A percentile compares a stretch with the other conserved stretches of the same genome.
These are phyloP conservation scores for Rhynchomys soricoides DNA, from an alignment of 2,113 vertebrate genomes.

Conservation along the genomic window DNA sequence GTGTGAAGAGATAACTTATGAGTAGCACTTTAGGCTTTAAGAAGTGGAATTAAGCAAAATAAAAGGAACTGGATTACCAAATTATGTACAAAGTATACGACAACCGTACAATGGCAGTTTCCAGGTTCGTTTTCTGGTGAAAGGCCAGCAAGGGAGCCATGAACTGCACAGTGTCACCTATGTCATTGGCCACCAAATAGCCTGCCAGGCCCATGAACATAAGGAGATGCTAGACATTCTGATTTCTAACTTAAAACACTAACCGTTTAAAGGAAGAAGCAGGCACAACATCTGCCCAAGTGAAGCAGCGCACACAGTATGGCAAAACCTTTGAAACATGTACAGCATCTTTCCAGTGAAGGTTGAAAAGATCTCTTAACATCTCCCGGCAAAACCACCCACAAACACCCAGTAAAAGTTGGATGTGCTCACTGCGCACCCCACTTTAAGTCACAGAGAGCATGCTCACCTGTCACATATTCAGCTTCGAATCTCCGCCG, in stretches of 20 bases:
- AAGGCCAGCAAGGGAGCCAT: background rate
- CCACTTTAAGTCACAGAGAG: background rate
- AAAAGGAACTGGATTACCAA: conserved; percentile 38
- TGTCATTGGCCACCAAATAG: conserved; percentile 17
- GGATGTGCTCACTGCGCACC: background rate
- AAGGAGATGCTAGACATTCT: background rate
- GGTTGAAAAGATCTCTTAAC: background rate
- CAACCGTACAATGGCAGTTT: conserved; percentile 6
- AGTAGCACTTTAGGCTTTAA: background rate
- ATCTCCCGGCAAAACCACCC: background rate
- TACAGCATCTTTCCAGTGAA: background rate
- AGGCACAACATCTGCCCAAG: background rate
- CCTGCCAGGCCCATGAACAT: conserved; percentile 36
- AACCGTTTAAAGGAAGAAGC: background rate
- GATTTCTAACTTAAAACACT: conserved; percentile 54
- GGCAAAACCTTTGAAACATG: background rate
- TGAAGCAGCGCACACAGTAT: background rate
- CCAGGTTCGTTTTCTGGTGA: conserved; percentile 38
- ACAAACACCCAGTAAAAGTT: conserved; percentile 59
- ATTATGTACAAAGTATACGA: background rate
- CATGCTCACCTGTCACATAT: conserved; percentile 89
- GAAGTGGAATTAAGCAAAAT: conserved; percentile 48
- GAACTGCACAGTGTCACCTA: background rate
- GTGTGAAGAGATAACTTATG: background rate
- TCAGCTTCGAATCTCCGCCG: conserved; percentile 93